Conservation (phyloP, 2,797 vertebrate genomes). For the Antennarius maculatus region DNA sequence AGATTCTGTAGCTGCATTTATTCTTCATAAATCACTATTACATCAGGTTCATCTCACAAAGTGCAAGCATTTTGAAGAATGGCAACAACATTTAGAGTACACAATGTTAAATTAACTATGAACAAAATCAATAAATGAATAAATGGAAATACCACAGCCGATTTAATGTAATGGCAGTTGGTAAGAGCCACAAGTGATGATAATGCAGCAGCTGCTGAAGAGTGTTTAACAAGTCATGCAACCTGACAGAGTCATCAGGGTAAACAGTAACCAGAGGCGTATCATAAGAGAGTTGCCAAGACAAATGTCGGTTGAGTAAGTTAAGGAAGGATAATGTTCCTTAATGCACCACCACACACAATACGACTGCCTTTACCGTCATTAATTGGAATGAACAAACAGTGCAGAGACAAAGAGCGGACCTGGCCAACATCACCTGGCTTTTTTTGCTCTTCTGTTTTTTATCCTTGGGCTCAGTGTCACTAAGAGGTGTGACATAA, state of each 20-base stretch:
- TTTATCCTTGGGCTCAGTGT: slow-evolving; percentile 35
- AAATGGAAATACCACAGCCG: slow-evolving; percentile 42
- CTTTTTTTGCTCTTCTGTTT: slow-evolving; percentile 40
- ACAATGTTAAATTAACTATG: not conserved
- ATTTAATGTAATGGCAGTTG: slow-evolving; percentile 36
- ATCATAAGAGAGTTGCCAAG: slow-evolving; percentile 40
- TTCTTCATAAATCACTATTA: slow-evolving; percentile 16
- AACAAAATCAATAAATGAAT: slow-evolving; percentile 26
- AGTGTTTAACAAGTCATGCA: slow-evolving; percentile 45
- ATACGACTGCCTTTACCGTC: slow-evolving; percentile 39
- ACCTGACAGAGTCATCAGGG: slow-evolving; percentile 40
- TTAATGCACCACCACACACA: slow-evolving; percentile 47
- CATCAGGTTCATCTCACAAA: slow-evolving; percentile 1
- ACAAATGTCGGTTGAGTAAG: slow-evolving; percentile 46
- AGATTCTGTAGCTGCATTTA: slow-evolving; percentile 10
- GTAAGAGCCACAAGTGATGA: slow-evolving; percentile 29
- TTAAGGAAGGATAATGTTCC: slow-evolving; percentile 57
- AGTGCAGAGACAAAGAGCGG: slow-evolving; percentile 45
- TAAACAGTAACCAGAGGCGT: slow-evolving; percentile 55
- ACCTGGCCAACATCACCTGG: slow-evolving; percentile 61
- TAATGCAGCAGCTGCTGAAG: slow-evolving; percentile 42
- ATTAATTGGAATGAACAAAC: slow-evolving; percentile 63
- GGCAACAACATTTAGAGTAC: slow-evolving; percentile 1
- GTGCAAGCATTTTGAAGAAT: not conserved
- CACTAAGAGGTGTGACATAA: slow-evolving; percentile 31